These are phyloP conservation scores for Lumbricus terrestris DNA, from an alignment of 2,888 invertebrate species.

Conservation along the genomic window DNA sequence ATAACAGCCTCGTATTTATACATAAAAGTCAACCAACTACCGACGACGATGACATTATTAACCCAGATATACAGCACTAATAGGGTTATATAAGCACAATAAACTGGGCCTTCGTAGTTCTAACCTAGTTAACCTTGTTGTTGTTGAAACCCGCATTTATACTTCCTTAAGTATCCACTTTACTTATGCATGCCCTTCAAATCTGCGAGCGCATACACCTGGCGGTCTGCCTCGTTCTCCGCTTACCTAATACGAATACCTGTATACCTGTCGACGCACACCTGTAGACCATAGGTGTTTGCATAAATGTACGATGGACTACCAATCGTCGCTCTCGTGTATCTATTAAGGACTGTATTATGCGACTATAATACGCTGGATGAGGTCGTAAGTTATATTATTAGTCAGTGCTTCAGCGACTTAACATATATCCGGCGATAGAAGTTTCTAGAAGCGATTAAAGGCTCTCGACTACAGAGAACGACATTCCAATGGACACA, in stretches of 20 bases:
- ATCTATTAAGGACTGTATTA: neutral
- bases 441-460: neutral
- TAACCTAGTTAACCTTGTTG: neutral
- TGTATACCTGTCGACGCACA: neutral
- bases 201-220: neutral
- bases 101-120: neutral
- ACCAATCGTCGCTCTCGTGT: neutral
- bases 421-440: neutral
- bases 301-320: neutral
- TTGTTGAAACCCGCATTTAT: neutral
- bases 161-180: neutral
- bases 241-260: neutral
- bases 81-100: too few species aligned
- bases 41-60: too few species aligned
- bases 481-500: too few species aligned
- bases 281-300: neutral
- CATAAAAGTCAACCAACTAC: too few species aligned
- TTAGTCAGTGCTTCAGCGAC: neutral
- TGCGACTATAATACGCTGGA: neutral
- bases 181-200: neutral
- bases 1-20: too few species aligned
- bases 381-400: constrained; percentile 3
- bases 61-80: too few species aligned
- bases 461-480: neutral
- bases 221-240: neutral